phyloP scores from a whole-genome alignment of 2,888 invertebrate species.

The Cryptus viduatorius region DNA sequence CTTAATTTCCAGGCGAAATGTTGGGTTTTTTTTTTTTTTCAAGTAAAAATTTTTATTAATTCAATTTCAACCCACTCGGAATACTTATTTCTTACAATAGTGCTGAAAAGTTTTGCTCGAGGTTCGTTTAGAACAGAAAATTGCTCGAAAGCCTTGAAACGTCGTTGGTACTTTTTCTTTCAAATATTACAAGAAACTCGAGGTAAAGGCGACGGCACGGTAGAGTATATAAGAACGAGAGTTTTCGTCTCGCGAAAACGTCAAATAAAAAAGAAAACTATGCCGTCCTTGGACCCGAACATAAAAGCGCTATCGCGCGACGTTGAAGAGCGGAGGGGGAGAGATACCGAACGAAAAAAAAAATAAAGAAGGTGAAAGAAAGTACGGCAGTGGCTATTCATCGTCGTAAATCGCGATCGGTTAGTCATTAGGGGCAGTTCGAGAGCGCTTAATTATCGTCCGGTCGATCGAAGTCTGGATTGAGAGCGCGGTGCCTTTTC shows the following conservation, averaged over 20 bases:
- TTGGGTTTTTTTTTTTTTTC: too few species aligned
- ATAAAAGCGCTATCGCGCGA: conserved; percentile 25
- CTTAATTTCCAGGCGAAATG: too few species aligned
- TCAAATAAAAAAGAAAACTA: conserved; percentile 21
- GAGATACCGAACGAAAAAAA: background rate
- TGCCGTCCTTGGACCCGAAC: background rate
- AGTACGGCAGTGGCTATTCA: conserved; percentile 46
- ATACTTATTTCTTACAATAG: too few species aligned
- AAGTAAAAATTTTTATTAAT: too few species aligned
- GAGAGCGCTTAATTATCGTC: conserved; percentile 79
- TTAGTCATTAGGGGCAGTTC: conserved; percentile 77
- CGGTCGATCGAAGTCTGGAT: conserved; percentile 74
- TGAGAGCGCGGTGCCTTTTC: conserved; percentile 36
- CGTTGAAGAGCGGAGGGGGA: background rate
- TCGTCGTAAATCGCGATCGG: conserved; percentile 79
- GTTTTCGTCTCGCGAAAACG: background rate
- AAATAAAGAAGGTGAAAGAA: conserved; percentile 19
- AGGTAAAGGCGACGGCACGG: background rate
- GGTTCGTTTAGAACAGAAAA: too few species aligned
- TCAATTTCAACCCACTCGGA: too few species aligned
- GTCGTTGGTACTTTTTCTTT: too few species aligned
- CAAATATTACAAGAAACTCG: too few species aligned
- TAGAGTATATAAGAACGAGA: background rate
- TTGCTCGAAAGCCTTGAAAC: too few species aligned
- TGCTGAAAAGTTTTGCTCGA: too few species aligned